phyloP scores from a whole-genome alignment of 2,113 vertebrate genomes.

The Anseranas semipalmata region DNA sequence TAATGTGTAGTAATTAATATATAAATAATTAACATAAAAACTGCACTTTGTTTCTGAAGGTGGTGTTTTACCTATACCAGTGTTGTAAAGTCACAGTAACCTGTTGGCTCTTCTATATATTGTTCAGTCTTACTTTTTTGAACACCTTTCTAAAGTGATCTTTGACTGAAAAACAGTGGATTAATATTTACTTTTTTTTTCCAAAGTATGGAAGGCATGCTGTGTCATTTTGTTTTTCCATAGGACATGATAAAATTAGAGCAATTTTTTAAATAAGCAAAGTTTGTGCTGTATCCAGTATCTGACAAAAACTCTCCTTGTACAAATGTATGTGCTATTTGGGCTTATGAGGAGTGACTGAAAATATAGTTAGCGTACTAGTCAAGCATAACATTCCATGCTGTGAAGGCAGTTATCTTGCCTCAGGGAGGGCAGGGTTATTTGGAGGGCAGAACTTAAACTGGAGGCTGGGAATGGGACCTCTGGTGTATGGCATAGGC shows the following conservation, averaged over 20 bases:
- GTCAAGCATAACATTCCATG: neutral
- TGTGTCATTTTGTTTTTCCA: neutral
- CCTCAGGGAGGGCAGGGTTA: constrained; percentile 8
- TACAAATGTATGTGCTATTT: neutral
- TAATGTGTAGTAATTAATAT: neutral
- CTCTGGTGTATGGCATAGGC: neutral
- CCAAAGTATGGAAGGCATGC: neutral
- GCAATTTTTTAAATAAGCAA: neutral
- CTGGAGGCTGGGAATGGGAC: neutral
- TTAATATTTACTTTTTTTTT: neutral
- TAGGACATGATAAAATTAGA: neutral
- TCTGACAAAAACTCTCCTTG: neutral
- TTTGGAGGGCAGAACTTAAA: constrained; percentile 16
- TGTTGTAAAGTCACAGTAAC: neutral
- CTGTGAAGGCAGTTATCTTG: neutral
- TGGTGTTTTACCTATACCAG: neutral
- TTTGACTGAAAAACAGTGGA: neutral
- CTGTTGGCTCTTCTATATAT: neutral
- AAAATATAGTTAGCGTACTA: neutral
- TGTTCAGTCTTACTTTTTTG: neutral
- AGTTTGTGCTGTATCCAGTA: neutral
- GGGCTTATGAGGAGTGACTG: neutral
- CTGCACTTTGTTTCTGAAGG: neutral
- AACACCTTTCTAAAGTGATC: neutral
- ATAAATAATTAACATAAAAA: neutral